A percentile compares a stretch with the other conserved stretches of the same genome.
phyloP scores from a whole-genome alignment of 2,113 vertebrate genomes.

The Ictalurus furcatus region DNA sequence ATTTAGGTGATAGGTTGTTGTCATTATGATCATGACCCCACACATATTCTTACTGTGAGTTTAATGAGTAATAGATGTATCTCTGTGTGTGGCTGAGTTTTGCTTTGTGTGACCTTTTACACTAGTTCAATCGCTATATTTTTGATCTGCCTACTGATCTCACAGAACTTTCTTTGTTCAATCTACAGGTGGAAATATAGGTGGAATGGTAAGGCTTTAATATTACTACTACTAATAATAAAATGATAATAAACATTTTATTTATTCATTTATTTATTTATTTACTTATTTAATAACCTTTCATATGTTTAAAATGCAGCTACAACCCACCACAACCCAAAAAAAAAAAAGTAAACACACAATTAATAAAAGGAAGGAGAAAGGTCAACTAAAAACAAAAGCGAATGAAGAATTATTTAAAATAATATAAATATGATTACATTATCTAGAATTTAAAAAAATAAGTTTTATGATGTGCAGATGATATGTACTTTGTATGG shows the following conservation, averaged over 20 bases:
- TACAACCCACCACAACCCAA: too few relatives aligned
- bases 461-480: neutral
- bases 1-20: neutral
- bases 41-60: neutral
- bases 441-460: neutral
- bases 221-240: neutral
- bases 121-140: neutral
- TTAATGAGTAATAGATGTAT: neutral
- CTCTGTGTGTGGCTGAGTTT: neutral
- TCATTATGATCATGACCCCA: neutral
- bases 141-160: neutral
- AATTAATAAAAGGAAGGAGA: neutral
- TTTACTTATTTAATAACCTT: neutral
- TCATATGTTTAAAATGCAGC: neutral
- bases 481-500: neutral
- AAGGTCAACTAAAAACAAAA: neutral
- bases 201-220: conserved; percentile 73
- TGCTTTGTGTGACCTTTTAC: neutral
- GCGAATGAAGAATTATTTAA: neutral
- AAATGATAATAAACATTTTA: neutral
- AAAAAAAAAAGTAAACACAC: neutral
- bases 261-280: neutral
- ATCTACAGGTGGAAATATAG: conserved; percentile 78
- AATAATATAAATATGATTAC: neutral
- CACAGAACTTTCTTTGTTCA: conserved; percentile 30